Base-by-base conservation (phyloP, 2,888 invertebrate genomes). In the Ochropacha duplaris region DNA sequence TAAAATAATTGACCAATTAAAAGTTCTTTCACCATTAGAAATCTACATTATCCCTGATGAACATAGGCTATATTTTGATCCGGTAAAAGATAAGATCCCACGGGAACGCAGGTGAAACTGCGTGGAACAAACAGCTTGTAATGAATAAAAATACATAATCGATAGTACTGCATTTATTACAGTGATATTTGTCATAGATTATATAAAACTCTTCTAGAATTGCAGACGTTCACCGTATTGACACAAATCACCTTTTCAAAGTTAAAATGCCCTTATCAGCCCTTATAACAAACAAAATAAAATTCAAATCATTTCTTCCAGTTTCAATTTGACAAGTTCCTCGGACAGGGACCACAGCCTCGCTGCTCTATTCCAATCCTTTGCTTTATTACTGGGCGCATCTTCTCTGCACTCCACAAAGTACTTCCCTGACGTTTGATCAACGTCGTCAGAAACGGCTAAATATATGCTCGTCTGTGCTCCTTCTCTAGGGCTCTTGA, bases 391-490 rank as follows among this genome's bases (percentile, higher is more conserved):
- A 49, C 94, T 94, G 65, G 96, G 87, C 0, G 85, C 84, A 1
- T 90, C 87, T 78, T 96, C 95, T 77, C 93, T 94, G 74, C 97
- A 97, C 69, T 98, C 97, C 74, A 95, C 94, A 69, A 95, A 97
- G 77, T 97, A 97, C 83, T 95, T 95, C 26, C 97, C 97, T 14
- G 92, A 94, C 0, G 95, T 93, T 54, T 94, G 94, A 59, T 94
- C 94, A 2, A 97, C 93, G 56, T 97, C 96, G 54, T 96, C 95
- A 0, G 96, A 94, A 0, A 96, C 95, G 0, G 97, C 96, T 61
- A 96, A 78, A 70, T 95, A 94, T 36, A 97, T 94, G 0, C 95
- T 94, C 0, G 97, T 97, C 79, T 97, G 97, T 0, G 97, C 96
- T 0, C 97, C 98, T 78, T 97, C 96, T 58, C 94, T 92, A 0